Conservation (phyloP, 2,888 invertebrate genomes). For the Drosophila subsilvestris region DNA sequence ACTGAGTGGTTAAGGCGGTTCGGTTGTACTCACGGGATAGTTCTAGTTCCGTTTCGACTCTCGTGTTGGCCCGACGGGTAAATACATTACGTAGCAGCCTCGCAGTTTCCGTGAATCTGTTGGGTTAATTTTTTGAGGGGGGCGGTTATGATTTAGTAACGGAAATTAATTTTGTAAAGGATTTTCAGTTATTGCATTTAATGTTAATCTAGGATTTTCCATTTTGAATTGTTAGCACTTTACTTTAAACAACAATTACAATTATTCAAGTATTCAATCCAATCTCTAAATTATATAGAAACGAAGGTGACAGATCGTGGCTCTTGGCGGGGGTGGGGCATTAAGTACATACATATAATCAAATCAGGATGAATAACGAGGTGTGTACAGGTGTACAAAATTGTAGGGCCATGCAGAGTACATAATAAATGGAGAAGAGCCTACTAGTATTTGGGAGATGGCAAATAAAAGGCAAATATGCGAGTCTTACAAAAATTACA, state of each 20-base stretch:
- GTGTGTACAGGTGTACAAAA: slow-evolving; percentile 34
- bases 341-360: slow-evolving; percentile 18
- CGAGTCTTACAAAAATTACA: slow-evolving; percentile 33
- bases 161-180: slow-evolving; percentile 46
- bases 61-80: slow-evolving; percentile 90
- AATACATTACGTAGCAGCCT: slow-evolving; percentile 97
- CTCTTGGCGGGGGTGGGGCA: slow-evolving; percentile 16
- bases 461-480: slow-evolving; percentile 47
- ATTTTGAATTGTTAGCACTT: slow-evolving; percentile 78
- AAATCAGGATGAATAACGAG: slow-evolving; percentile 37
- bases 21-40: slow-evolving; percentile 93
- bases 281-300: slow-evolving; percentile 12
- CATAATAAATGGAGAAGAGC: slow-evolving; percentile 34
- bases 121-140: slow-evolving; percentile 56
- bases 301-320: not conserved
- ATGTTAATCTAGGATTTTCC: slow-evolving; percentile 36
- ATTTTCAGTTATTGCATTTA: slow-evolving; percentile 9
- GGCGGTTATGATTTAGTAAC: slow-evolving; percentile 36
- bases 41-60: slow-evolving; percentile 94
- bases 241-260: slow-evolving; percentile 19
- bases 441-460: slow-evolving; percentile 36
- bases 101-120: slow-evolving; percentile 98
- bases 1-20: slow-evolving; percentile 44
- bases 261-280: slow-evolving; percentile 18
- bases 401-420: slow-evolving; percentile 44